Percentiles rank a stretch among this genome's conserved stretches.
phyloP scores from a whole-genome alignment of 2,797 vertebrate genomes.

The Saxicola maurus region DNA sequence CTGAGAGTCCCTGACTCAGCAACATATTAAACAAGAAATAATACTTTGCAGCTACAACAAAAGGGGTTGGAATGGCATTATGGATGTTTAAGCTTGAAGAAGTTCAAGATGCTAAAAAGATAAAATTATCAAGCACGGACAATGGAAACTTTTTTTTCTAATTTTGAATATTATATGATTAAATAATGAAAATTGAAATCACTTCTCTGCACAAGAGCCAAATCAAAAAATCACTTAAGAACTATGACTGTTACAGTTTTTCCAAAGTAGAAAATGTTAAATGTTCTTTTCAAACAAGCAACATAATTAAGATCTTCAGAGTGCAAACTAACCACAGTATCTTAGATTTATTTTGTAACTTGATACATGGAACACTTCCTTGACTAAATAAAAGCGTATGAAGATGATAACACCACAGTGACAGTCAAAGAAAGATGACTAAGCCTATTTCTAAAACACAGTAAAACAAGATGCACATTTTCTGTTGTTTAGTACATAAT shows the following conservation, averaged over 20 bases:
- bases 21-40: background rate
- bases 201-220: background rate
- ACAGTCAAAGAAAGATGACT: background rate
- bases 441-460: background rate
- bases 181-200: background rate
- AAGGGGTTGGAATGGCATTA: background rate
- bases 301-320: background rate
- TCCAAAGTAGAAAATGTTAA: background rate
- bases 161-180: background rate
- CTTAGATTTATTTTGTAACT: background rate
- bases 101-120: background rate
- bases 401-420: background rate
- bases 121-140: background rate
- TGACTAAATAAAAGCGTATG: rapidly evolving
- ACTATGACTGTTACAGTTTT: background rate
- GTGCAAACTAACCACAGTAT: background rate
- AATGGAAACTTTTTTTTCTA: background rate
- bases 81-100: background rate
- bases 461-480: background rate
- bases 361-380: background rate
- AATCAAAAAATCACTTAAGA: background rate
- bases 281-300: background rate
- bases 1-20: background rate
- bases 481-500: background rate
- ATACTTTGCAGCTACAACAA: background rate